These are phyloP conservation scores for Mactromeris polynyma DNA, from an alignment of 2,888 invertebrate species.

Conservation along the genomic window DNA sequence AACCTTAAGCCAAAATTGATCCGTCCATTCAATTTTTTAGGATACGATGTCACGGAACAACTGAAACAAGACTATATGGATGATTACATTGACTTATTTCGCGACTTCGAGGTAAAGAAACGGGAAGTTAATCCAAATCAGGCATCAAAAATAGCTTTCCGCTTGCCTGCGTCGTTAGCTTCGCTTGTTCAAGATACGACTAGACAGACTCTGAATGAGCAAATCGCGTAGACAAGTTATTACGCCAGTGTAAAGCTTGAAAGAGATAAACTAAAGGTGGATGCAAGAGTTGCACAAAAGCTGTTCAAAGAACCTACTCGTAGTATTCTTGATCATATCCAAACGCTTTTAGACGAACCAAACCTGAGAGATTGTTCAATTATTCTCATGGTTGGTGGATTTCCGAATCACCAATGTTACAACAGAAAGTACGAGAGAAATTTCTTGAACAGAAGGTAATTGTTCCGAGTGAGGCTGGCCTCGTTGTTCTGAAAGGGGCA, in stretches of 20 bases:
- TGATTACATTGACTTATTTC: constrained; percentile 17
- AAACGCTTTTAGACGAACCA: constrained; percentile 13
- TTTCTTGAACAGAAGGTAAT: constrained; percentile 33
- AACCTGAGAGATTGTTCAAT: not conserved
- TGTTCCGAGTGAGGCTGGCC: constrained; percentile 37
- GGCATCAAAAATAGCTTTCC: not conserved
- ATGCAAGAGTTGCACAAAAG: not conserved
- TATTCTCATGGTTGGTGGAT: constrained; percentile 52
- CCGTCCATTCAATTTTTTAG: not conserved
- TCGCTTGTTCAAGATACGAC: not conserved
- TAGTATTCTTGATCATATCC: constrained; percentile 30
- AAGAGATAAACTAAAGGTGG: constrained; percentile 43
- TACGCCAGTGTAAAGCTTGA: not conserved
- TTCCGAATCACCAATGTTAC: constrained; percentile 49
- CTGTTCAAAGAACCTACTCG: constrained; percentile 26
- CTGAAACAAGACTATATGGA: constrained; percentile 18
- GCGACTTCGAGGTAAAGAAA: constrained; percentile 30
- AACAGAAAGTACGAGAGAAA: constrained; percentile 21
- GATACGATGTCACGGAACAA: not conserved
- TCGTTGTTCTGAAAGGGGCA: constrained; percentile 51
- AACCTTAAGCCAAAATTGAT: not conserved
- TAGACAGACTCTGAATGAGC: not conserved
- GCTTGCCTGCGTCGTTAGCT: not conserved
- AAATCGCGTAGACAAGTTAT: not conserved
- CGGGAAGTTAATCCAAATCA: not conserved